Percentiles rank a stretch among this genome's conserved stretches.
phyloP scores from a whole-genome alignment of 2,888 invertebrate genomes.

The Ichneumon xanthorius region DNA sequence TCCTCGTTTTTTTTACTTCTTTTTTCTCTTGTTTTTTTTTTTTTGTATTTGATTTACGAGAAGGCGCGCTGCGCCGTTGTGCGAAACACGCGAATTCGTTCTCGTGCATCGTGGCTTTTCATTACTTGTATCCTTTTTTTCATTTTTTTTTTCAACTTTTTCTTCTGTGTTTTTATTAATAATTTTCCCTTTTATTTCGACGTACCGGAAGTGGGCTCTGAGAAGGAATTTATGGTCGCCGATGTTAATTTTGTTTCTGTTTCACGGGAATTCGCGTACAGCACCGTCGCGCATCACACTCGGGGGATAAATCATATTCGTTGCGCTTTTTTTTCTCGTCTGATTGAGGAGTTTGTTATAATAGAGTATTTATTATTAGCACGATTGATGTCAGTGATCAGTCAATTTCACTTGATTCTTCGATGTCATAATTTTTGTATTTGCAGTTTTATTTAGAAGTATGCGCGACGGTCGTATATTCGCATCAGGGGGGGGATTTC shows the following conservation, averaged over 20 bases:
- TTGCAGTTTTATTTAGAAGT: background rate
- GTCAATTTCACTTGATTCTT: conserved; percentile 49
- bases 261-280: conserved; percentile 1
- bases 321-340: background rate
- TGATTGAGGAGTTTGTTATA: background rate
- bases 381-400: conserved; percentile 37
- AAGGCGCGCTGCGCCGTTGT: conserved; percentile 54
- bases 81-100: conserved; percentile 60
- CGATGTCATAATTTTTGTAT: background rate
- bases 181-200: background rate
- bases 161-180: conserved; percentile 18
- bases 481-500: background rate
- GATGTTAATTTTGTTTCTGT: conserved; percentile 20
- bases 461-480: background rate
- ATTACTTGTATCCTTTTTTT: conserved; percentile 24
- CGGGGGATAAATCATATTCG: conserved; percentile 35
- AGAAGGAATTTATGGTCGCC: conserved; percentile 56
- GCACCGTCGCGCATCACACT: conserved; percentile 7
- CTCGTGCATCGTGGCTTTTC: conserved; percentile 40
- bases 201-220: conserved; percentile 53
- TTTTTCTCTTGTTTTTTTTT: conserved; percentile 29
- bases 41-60: conserved; percentile 66
- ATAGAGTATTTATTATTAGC: conserved; percentile 3
- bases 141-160: background rate
- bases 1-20: conserved; percentile 44